Evolutionary conservation across 2,113 vertebrate species (phyloP).

Genomic region (Corvus moneduloides): DNA sequence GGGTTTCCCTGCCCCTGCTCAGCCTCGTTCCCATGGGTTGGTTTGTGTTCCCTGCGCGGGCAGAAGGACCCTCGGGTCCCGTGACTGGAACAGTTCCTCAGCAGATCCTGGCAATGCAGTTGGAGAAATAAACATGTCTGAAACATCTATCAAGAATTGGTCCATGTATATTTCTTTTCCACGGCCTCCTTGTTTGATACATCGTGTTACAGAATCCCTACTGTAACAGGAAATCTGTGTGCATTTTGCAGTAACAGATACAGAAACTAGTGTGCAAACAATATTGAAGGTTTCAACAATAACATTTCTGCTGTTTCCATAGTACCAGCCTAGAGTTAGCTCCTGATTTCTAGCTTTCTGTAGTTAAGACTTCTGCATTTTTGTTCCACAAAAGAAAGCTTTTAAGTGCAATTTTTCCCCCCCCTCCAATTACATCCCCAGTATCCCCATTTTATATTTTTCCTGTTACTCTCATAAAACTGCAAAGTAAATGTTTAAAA

Average conservation of each 20-base stretch:
- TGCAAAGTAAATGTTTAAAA: not conserved
- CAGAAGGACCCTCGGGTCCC: too few species aligned
- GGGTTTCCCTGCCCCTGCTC: too few species aligned
- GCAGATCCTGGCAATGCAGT: too few species aligned
- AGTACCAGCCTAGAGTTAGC: not conserved
- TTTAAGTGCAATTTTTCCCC: not conserved
- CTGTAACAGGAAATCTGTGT: not conserved
- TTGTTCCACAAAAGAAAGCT: not conserved
- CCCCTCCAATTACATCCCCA: accelerated
- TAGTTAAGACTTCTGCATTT: not conserved
- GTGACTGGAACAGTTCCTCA: too few species aligned
- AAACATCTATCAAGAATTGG: too few species aligned
- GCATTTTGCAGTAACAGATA: not conserved
- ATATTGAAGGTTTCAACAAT: not conserved
- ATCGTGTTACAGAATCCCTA: too few species aligned
- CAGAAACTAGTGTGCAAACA: not conserved
- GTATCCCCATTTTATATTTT: not conserved
- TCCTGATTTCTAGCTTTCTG: not conserved
- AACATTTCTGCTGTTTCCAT: not conserved
- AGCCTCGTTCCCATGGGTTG: too few species aligned
- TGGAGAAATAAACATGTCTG: too few species aligned
- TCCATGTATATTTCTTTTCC: too few species aligned
- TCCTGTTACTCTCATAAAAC: not conserved
- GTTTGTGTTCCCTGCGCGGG: too few species aligned
- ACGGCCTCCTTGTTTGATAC: too few species aligned